Conservation (phyloP, 2,888 invertebrate genomes). For the Lampropteryx suffumata region DNA sequence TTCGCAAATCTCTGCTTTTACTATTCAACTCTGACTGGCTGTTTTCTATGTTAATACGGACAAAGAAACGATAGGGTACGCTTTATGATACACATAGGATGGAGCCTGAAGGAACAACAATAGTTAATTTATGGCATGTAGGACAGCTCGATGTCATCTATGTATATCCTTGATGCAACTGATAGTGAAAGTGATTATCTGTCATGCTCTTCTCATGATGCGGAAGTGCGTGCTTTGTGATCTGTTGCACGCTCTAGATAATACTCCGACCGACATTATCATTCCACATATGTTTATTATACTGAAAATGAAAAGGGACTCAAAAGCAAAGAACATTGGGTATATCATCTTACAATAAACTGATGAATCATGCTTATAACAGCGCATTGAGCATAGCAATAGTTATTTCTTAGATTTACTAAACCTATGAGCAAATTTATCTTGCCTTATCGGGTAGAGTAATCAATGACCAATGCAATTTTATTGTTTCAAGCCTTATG, state of each 20-base stretch:
- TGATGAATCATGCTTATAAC: no score
- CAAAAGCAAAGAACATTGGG: no score
- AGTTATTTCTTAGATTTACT: background rate
- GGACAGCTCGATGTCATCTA: constrained; percentile 53
- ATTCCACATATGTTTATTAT: background rate
- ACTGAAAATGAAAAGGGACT: no score
- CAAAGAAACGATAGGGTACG: background rate
- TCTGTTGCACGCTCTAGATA: constrained; percentile 52
- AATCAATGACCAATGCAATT: constrained; percentile 40
- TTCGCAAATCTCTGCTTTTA: no score
- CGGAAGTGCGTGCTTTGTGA: constrained; percentile 62
- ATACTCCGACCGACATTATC: constrained; percentile 37
- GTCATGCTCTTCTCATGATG: constrained; percentile 59
- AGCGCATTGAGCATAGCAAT: background rate
- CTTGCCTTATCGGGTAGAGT: constrained; percentile 16
- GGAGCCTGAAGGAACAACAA: constrained; percentile 25
- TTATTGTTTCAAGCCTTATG: constrained; percentile 44
- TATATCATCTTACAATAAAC: no score
- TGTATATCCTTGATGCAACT: constrained; percentile 60
- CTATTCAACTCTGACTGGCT: no score
- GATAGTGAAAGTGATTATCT: constrained; percentile 68
- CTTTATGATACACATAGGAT: no score
- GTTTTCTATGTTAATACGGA: no score
- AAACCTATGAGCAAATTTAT: background rate
- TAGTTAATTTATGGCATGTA: constrained; percentile 50